Evolutionary conservation across 2,888 invertebrate genomes (phyloP), one percentile per base, ranked within the genome.

Genomic region (Seira musarum): DNA sequence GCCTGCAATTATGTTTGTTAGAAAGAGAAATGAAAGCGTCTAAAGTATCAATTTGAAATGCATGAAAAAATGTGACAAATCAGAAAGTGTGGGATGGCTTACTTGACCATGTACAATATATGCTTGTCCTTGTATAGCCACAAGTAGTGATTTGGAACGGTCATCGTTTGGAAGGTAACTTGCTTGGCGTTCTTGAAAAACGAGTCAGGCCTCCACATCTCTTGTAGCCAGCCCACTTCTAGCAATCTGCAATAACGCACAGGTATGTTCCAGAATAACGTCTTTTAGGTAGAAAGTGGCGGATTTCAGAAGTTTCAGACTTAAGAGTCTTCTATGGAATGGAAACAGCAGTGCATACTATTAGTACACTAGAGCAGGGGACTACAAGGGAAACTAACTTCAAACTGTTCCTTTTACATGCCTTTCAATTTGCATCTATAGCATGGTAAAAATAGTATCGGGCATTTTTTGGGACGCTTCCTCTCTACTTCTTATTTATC

Each of bases 111-210:
- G 89, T 96, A 96, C 21, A 94, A 90, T 84, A 95, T 96, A 17
- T 93, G 94, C 89, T 94, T 94, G 88, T 95, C 94, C 88, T 93
- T 94, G 89, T 96, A 96, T 78, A 96, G 90, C 95, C 96, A 96
- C 88, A 96, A 93, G 89, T 96, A 96, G 89, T 96, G 96, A 90
- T 96, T 96, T 0, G 96, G 96, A 85, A 96, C 95, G 57, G 96
- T 96, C 96, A 96, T 96, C 0, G 96, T 96, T 89, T 96, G 96
- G 88, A 96, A 96, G 10, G 95, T 96, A 1, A 96, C 96, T 0
- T 95, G 94, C 89, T 96, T 96, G 67, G 96, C 96, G 88, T 96
- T 96, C 80, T 96, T 96, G 90, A 96, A 96, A 90, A 96, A 96
- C 5, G 96, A 96, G 90, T 96, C 96, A 0, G 96, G 96, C 66